A percentile compares a stretch with the other conserved stretches of the same genome.
These are phyloP conservation scores for Heliconius aoede DNA, from an alignment of 2,888 invertebrate species.

Conservation along the genomic window DNA sequence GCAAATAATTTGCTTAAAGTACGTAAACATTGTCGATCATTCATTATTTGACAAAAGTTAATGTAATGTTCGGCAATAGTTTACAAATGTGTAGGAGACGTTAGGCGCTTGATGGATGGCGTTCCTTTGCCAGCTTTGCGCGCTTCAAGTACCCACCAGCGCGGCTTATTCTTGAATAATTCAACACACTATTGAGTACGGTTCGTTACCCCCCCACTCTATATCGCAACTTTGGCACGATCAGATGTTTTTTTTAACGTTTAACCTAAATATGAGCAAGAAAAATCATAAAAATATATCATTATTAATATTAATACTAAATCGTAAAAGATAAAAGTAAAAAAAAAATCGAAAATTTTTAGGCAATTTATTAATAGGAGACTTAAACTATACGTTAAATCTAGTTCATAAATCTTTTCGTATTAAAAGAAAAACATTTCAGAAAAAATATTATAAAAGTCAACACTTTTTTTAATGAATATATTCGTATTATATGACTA, in stretches of 20 bases:
- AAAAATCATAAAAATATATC: neutral
- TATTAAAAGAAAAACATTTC: no score
- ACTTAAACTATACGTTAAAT: no score
- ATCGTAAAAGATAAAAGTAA: neutral
- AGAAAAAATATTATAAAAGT: no score
- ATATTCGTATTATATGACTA: no score
- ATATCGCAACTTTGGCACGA: slow-evolving; percentile 14
- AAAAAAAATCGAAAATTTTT: no score
- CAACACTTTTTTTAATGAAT: no score
- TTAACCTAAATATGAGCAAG: neutral
- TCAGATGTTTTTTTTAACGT: neutral
- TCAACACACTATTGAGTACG: slow-evolving; percentile 21
- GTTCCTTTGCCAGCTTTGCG: slow-evolving; percentile 22
- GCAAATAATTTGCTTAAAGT: neutral
- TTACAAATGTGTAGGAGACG: slow-evolving; percentile 27
- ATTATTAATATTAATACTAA: neutral
- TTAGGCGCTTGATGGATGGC: slow-evolving; percentile 30
- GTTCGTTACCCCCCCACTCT: slow-evolving; percentile 4
- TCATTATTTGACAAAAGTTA: slow-evolving; percentile 17
- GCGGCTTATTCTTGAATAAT: slow-evolving; percentile 29
- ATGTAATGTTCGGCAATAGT: neutral
- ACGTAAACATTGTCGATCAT: slow-evolving; percentile 2
- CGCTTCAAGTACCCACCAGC: slow-evolving; percentile 8
- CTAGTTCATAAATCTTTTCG: no score
- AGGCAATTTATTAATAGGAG: no score